A percentile compares a stretch with the other conserved stretches of the same genome.
These are phyloP conservation scores for Apocheima hispidaria DNA, from an alignment of 2,888 invertebrate species.

Conservation along the genomic window DNA sequence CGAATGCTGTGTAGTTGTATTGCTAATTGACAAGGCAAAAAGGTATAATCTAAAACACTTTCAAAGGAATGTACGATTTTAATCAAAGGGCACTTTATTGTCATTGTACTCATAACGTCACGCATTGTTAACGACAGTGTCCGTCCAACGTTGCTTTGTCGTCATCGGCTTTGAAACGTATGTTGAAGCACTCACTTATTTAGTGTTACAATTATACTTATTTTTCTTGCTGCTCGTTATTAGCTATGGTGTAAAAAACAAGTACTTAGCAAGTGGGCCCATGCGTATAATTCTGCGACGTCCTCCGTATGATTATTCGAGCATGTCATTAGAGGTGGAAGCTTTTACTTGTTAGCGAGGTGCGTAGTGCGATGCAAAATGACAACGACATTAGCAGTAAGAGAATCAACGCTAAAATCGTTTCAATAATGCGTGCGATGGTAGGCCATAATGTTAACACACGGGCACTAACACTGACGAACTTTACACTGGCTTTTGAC, in stretches of 20 bases:
- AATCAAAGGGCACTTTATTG: constrained; percentile 22
- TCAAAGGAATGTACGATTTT: constrained; percentile 27
- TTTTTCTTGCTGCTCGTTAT: constrained; percentile 62
- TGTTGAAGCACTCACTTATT: constrained; percentile 59
- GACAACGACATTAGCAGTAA: constrained; percentile 53
- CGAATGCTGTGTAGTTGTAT: constrained; percentile 42
- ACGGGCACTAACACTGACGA: constrained; percentile 11
- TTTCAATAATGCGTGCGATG: constrained; percentile 50
- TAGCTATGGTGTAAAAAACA: constrained; percentile 66
- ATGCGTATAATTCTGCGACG: constrained; percentile 65
- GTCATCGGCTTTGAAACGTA: constrained; percentile 68
- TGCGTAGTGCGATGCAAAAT: constrained; percentile 46
- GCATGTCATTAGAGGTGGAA: constrained; percentile 60
- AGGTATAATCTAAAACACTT: constrained; percentile 29
- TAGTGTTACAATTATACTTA: constrained; percentile 64
- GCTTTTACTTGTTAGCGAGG: constrained; percentile 54
- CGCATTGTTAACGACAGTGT: constrained; percentile 48
- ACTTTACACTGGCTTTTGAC: background rate
- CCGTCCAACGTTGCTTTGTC: constrained; percentile 54
- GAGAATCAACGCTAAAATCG: constrained; percentile 55
- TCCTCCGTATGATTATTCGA: constrained; percentile 61
- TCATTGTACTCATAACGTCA: constrained; percentile 41
- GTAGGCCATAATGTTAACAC: constrained; percentile 45
- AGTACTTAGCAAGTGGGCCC: constrained; percentile 54
- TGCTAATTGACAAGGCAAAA: constrained; percentile 42